A percentile compares a stretch with the other conserved stretches of the same genome.
These are phyloP conservation scores for Phalacrocorax pelagicus DNA, from an alignment of 2,113 vertebrate genomes.

Conservation along the genomic window DNA sequence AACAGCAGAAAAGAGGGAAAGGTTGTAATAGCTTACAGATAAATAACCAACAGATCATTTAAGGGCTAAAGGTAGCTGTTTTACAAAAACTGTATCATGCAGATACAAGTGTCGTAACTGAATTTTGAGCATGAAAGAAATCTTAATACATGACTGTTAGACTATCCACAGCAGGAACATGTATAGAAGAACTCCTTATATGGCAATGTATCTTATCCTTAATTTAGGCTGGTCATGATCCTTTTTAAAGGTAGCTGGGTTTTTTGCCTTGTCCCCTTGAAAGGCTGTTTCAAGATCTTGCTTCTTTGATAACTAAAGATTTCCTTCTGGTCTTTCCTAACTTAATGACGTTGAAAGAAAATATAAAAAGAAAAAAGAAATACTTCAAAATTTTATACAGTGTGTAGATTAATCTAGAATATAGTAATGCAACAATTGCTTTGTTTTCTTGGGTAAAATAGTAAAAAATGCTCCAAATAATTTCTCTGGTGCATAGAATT, in stretches of 20 bases:
- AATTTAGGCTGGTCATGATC: background rate
- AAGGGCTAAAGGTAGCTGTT: background rate
- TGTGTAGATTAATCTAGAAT: background rate
- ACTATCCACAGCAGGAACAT: background rate
- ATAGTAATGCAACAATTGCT: background rate
- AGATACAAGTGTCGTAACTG: background rate
- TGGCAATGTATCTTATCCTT: background rate
- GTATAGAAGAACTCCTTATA: background rate
- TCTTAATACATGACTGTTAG: background rate
- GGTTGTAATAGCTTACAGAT: background rate
- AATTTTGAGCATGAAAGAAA: background rate
- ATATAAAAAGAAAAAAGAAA: background rate
- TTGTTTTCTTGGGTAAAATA: background rate
- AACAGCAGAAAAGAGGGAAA: background rate
- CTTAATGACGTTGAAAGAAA: background rate
- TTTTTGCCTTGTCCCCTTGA: background rate
- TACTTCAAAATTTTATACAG: background rate
- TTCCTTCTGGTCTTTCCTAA: background rate
- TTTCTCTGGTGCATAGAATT: background rate
- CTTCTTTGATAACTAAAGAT: background rate
- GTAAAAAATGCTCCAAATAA: background rate
- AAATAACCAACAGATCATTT: background rate
- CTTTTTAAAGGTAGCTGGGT: background rate
- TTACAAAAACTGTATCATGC: background rate
- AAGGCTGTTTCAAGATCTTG: background rate